Evolutionary conservation across 2,113 vertebrate species (phyloP).

Genomic region (Malurus melanocephalus): DNA sequence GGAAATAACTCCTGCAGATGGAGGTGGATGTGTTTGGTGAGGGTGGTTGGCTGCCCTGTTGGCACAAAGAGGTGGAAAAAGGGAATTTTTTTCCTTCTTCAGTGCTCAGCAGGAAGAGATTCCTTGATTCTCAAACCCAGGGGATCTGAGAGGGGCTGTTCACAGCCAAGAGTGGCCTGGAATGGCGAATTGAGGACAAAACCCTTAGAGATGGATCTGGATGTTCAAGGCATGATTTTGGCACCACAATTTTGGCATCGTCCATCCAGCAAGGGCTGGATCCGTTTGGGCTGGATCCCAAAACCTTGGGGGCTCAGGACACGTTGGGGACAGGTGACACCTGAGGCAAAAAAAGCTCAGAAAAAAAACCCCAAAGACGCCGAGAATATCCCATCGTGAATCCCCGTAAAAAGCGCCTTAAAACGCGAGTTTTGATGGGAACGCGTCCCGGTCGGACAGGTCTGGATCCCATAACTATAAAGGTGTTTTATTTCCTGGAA

Average conservation of each 20-base stretch:
- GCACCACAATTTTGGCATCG: too few relatives aligned
- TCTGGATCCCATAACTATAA: constrained; percentile 70
- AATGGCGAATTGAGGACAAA: background rate
- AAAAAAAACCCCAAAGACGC: background rate
- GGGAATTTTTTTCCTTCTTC: background rate
- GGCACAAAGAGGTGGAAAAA: background rate
- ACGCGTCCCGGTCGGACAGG: constrained; percentile 29
- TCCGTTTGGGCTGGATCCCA: background rate
- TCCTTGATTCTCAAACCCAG: background rate
- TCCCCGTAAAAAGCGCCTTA: background rate
- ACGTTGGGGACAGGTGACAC: background rate
- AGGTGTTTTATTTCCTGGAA: constrained; percentile 81
- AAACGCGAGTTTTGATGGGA: constrained; percentile 16
- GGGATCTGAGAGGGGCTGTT: background rate
- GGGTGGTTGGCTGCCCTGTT: background rate
- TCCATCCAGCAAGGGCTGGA: too few relatives aligned
- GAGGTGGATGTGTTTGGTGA: background rate
- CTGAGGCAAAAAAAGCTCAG: too few relatives aligned
- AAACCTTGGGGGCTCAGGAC: background rate
- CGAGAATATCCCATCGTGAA: background rate
- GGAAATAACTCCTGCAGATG: background rate
- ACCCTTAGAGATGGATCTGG: background rate
- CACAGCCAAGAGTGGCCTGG: background rate
- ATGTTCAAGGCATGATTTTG: background rate
- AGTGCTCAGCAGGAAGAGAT: background rate